Base-by-base conservation (phyloP, 2,888 invertebrate species). In the Watsonalla binaria region DNA sequence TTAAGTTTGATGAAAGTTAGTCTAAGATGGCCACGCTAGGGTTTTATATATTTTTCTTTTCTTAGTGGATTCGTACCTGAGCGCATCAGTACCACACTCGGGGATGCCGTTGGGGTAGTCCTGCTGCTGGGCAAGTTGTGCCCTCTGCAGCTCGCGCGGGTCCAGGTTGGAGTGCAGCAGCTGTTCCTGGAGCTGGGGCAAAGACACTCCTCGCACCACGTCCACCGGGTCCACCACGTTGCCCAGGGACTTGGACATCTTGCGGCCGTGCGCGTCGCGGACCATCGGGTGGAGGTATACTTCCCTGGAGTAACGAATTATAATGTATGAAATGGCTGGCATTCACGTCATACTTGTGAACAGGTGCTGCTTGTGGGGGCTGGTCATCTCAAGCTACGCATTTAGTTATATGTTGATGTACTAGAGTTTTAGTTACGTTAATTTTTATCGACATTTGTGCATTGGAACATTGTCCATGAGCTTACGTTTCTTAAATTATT, bases 161-260 rank as follows among this genome's bases (percentile, higher is more conserved):
- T 98, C 98, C 58, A 99, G 88, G 86, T 98, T 98, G 15, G 97
- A 95, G 47, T 94, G 92, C 42, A 83, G 68, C 7, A 98, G 89
- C 75, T 95, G 95, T 2, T 92, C 92, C 70, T 98, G 94, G 1
- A 98, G 91, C 74, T 94, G 94, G 76, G 97, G 94, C 50, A 99
- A 84, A 0, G 95, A 92, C 63, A 97, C 95, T 5, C 99, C 99
- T 6, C 91, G 89, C 55, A 99, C 98, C 0, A 99, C 98, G 83
- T 99, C 97, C 84, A 99, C 94, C 0, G 99, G 99, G 86, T 99
- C 98, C 64, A 99, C 96, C 5, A 99, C 98, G 81, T 99, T 99
- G 53, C 99, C 99, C 57, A 99, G 90, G 0, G 98, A 99, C 82
- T 99, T 99, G 66, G 98, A 98, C 99, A 99, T 99, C 90, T 99